Evolutionary conservation across 2,797 vertebrate species (phyloP).

Genomic region (Luscinia megarhynchos): DNA sequence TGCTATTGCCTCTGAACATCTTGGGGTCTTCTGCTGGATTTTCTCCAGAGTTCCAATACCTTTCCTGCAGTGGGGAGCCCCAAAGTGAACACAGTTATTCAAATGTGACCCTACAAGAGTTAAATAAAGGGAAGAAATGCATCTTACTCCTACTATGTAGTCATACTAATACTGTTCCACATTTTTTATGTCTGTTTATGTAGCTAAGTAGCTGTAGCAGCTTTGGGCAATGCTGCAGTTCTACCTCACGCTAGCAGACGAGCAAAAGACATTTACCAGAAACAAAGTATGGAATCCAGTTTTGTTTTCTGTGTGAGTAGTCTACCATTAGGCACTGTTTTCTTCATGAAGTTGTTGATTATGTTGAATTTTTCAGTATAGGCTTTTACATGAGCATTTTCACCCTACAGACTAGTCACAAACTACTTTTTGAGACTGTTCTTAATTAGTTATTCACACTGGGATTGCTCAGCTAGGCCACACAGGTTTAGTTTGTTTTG

Average conservation of each 20-base stretch:
- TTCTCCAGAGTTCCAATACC: not conserved
- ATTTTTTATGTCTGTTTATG: not conserved
- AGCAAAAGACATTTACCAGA: not conserved
- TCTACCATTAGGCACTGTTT: not conserved
- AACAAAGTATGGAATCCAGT: not conserved
- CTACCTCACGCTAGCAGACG: not conserved
- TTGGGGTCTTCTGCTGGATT: not conserved
- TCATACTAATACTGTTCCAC: not conserved
- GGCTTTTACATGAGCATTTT: not conserved
- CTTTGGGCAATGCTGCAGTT: not conserved
- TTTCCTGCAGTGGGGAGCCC: not conserved
- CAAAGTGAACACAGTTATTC: not conserved
- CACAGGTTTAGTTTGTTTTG: not conserved
- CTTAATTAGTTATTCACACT: not conserved
- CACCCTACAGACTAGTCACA: not conserved
- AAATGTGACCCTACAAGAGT: not conserved
- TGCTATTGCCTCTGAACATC: not conserved
- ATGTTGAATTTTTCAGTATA: not conserved
- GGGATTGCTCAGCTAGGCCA: not conserved
- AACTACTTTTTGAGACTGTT: not conserved
- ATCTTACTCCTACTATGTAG: not conserved
- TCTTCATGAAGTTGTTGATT: not conserved
- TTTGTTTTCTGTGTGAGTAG: not conserved
- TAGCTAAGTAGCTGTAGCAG: not conserved
- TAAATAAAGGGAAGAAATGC: not conserved